phyloP scores from a whole-genome alignment of 1,140 invertebrate species.

The Ips nitidus region DNA sequence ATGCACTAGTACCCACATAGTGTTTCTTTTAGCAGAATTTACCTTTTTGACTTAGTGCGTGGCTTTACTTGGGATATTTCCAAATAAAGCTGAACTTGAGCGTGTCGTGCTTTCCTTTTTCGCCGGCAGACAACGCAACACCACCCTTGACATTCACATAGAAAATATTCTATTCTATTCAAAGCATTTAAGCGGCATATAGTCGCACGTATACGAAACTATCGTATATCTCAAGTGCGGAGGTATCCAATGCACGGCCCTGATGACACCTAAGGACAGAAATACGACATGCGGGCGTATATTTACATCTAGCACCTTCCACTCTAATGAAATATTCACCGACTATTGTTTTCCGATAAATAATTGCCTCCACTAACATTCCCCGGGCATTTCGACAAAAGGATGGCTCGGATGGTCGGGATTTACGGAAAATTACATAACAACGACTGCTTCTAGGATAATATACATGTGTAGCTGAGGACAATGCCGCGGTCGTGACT shows the following conservation, averaged over 20 bases:
- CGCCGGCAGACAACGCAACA: background rate
- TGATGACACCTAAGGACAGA: constrained; percentile 24
- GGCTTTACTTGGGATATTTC: too few species aligned
- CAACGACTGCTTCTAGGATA: constrained; percentile 13
- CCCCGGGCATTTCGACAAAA: constrained; percentile 37
- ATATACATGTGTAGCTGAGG: constrained; percentile 10
- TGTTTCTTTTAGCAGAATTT: too few species aligned
- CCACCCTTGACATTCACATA: constrained; percentile 1
- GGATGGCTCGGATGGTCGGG: constrained; percentile 35
- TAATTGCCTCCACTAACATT: constrained; percentile 44
- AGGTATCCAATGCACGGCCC: constrained; percentile 23
- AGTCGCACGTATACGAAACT: background rate
- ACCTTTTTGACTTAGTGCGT: too few species aligned
- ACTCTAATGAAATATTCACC: constrained; percentile 42
- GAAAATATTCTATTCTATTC: constrained; percentile 11
- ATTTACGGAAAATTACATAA: constrained; percentile 42
- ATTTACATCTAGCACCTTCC: constrained; percentile 28
- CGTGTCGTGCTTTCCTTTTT: too few species aligned
- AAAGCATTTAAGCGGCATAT: constrained; percentile 17
- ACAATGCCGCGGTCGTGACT: constrained; percentile 13
- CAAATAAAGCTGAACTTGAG: too few species aligned
- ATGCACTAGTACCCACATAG: too few species aligned
- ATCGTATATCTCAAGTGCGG: constrained; percentile 9
- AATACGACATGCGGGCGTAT: constrained; percentile 26
- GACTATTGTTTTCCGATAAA: constrained; percentile 44